Conservation (phyloP, 1,140 invertebrate species). For the Homalodisca vitripennis region DNA sequence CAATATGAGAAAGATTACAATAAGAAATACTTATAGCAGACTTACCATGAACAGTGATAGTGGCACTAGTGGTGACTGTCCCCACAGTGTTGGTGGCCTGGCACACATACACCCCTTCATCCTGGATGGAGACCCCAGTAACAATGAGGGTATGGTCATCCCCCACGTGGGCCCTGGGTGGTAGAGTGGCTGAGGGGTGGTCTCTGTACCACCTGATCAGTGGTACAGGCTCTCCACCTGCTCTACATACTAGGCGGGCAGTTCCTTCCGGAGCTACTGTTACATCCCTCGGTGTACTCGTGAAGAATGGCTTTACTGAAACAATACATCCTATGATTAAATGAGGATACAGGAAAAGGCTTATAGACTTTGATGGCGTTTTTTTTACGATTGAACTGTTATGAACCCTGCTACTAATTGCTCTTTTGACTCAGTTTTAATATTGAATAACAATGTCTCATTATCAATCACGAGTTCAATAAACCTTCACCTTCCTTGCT, state of each 20-base stretch:
- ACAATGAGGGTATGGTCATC: conserved; percentile 77
- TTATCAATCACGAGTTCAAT: too few species aligned
- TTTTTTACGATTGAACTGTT: too few species aligned
- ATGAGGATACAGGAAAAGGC: too few species aligned
- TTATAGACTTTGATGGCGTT: too few species aligned
- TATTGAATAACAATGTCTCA: too few species aligned
- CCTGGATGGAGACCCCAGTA: conserved; percentile 66
- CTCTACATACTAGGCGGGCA: conserved; percentile 84
- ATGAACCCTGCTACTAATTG: too few species aligned
- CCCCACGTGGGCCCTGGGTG: conserved; percentile 64
- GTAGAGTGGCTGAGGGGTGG: conserved; percentile 74
- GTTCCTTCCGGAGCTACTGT: conserved; percentile 75
- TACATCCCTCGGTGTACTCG: conserved; percentile 78
- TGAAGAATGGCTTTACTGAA: conserved; percentile 87
- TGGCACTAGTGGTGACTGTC: conserved; percentile 67
- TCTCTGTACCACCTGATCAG: conserved; percentile 87
- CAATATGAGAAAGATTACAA: too few species aligned
- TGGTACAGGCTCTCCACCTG: conserved; percentile 84
- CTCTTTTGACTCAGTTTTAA: too few species aligned
- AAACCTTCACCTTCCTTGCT: too few species aligned
- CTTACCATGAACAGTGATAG: conserved; percentile 74
- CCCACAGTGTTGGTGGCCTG: conserved; percentile 78
- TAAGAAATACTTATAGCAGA: too few species aligned
- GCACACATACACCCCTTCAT: conserved; percentile 78
- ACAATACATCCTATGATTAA: conserved; percentile 39